Evolutionary conservation across 2,888 invertebrate genomes (phyloP).

Genomic region (Pecten maximus): DNA sequence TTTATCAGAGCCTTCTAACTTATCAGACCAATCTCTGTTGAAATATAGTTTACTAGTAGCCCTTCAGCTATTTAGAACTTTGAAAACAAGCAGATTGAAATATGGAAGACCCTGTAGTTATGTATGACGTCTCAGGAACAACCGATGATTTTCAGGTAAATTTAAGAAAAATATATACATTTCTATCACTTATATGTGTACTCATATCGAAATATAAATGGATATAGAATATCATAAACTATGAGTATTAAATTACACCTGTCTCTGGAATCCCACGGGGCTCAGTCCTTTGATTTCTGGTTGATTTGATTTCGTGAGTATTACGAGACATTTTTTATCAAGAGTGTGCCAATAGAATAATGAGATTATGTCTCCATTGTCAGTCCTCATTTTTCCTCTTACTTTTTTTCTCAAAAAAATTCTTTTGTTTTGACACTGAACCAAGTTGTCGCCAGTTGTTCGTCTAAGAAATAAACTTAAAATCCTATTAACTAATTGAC

Average conservation of each 20-base stretch:
- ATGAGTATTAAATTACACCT: no score
- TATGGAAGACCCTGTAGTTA: slow-evolving; percentile 3
- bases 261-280: neutral
- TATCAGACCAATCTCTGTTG: neutral
- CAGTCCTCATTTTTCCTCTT: neutral
- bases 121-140: neutral
- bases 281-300: neutral
- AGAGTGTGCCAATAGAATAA: neutral
- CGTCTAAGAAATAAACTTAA: slow-evolving; percentile 25
- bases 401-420: neutral
- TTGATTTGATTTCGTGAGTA: neutral
- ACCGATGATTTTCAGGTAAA: slow-evolving; percentile 29
- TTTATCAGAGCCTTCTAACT: neutral
- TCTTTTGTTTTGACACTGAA: neutral
- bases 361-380: neutral
- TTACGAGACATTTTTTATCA: neutral
- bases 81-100: neutral
- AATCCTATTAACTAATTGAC: slow-evolving; percentile 29
- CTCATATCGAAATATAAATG: no score
- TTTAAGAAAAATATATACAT: neutral
- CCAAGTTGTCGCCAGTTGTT: slow-evolving; percentile 29
- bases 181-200: no score
- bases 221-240: no score
- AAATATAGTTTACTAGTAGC: neutral
- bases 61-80: neutral